Conservation (phyloP, 2,888 invertebrate species). For the Eupeodes latifasciatus region DNA sequence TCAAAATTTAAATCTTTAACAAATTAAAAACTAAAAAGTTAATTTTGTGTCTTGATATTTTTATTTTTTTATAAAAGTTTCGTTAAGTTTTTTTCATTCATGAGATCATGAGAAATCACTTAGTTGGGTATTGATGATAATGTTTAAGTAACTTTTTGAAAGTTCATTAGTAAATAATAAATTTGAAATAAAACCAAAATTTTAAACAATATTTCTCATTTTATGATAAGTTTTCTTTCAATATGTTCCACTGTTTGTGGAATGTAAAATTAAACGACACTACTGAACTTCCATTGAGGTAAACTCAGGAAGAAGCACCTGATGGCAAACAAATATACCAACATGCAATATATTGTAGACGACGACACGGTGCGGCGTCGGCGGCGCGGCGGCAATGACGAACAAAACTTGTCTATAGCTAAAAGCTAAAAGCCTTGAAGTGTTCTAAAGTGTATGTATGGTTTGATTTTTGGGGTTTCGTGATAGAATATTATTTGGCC, state of each 20-base stretch:
- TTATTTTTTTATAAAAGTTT: too few species aligned
- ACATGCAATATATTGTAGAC: neutral
- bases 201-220: neutral
- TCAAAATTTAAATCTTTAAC: too few species aligned
- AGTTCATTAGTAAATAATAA: too few species aligned
- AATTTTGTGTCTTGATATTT: too few species aligned
- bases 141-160: too few species aligned
- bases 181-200: too few species aligned
- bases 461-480: constrained; percentile 68
- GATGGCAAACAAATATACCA: neutral
- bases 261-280: neutral
- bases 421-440: constrained; percentile 52
- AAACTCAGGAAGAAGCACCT: constrained; percentile 5
- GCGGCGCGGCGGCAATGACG: too few species aligned
- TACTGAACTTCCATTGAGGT: neutral
- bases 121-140: too few species aligned
- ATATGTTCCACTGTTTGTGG: neutral
- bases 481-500: constrained; percentile 27
- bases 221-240: neutral
- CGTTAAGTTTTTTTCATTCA: too few species aligned
- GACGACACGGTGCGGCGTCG: too few species aligned
- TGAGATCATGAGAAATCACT: too few species aligned
- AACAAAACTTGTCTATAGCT: neutral
- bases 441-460: constrained; percentile 49
- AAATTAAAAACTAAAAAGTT: too few species aligned